Evolutionary conservation across 2,888 invertebrate species (phyloP).

Genomic region (Synanthedon formicaeformis): DNA sequence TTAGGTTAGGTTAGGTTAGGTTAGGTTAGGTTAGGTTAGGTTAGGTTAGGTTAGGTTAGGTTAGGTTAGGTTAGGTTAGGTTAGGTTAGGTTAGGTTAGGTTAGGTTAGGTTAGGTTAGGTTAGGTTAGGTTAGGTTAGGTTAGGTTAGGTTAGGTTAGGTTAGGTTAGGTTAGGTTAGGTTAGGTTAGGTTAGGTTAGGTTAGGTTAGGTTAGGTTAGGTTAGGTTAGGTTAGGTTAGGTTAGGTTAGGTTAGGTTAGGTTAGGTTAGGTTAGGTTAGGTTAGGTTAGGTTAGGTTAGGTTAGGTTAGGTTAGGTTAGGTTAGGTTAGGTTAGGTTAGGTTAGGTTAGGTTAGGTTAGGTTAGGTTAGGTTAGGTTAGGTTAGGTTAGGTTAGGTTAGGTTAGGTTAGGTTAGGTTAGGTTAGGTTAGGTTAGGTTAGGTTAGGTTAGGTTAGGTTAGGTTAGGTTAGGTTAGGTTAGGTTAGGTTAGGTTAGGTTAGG

Average conservation of each 20-base stretch:
- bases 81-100: constrained; percentile 7
- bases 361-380: constrained; percentile 6
- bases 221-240: constrained; percentile 10
- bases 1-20: constrained; percentile 8
- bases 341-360: constrained; percentile 8
- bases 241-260: constrained; percentile 10
- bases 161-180: constrained; percentile 7
- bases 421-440: constrained; percentile 8
- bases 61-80: constrained; percentile 8
- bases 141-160: constrained; percentile 8
- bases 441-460: constrained; percentile 8
- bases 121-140: constrained; percentile 5
- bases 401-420: constrained; percentile 8
- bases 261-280: constrained; percentile 11
- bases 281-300: constrained; percentile 10
- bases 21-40: constrained; percentile 8
- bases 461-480: constrained; percentile 8
- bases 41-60: constrained; percentile 8
- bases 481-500: constrained; percentile 6
- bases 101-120: constrained; percentile 6
- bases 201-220: constrained; percentile 10
- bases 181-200: constrained; percentile 9
- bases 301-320: constrained; percentile 11
- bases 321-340: constrained; percentile 7
- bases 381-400: constrained; percentile 7